Base-by-base conservation (phyloP, 2,888 invertebrate genomes). In the Drosophila colorata region DNA sequence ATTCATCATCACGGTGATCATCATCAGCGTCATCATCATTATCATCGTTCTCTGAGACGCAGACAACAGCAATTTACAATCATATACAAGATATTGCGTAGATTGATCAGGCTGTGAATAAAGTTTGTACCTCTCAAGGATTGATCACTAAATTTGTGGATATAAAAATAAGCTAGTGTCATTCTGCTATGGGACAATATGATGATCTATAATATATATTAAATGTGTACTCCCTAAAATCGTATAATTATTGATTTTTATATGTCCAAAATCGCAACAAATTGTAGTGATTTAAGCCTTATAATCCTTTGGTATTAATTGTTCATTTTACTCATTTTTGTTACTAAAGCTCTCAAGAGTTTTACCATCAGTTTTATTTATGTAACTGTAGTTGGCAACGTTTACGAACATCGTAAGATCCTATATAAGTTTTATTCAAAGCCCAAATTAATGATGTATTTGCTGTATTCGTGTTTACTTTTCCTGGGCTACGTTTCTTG, bases 1-100 rank as follows among this genome's bases (percentile, higher is more conserved):
- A 83, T 86, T 78, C 72, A 79, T 80, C 84, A 80, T 79, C 68
- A 11, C 13, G 31, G 56, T 74, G 68, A 55, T 18, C 44, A 25
- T 43, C 49, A 18, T 37, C 51, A 20, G 72, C 72, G 78, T 80
- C 84, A 80, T 74, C 69, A 55, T 16, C 43, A 25, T 40, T 47
- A 20, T 33, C 48, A 25, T 37, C 25, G 25, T 9, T 14, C 14
- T 43, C 46, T 37, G 18, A 33, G 38, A 35, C 14, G 16, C 58
- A 57, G 18, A 49, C 53, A 59, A 33, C 23, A 35, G n/a, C 14
- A 51, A 43, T 11, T 38, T 48, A 13, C 13, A 31, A 16, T 43
- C 44, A 20, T 43, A 11, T 33, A 40, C 43, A 44, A 11, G 23
- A 35, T 46, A 47, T 28, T 46, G 25, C 28, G 20, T 38, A 66